Evolutionary conservation across 2,888 invertebrate species (phyloP).

Genomic region (Petrophora chlorosata): DNA sequence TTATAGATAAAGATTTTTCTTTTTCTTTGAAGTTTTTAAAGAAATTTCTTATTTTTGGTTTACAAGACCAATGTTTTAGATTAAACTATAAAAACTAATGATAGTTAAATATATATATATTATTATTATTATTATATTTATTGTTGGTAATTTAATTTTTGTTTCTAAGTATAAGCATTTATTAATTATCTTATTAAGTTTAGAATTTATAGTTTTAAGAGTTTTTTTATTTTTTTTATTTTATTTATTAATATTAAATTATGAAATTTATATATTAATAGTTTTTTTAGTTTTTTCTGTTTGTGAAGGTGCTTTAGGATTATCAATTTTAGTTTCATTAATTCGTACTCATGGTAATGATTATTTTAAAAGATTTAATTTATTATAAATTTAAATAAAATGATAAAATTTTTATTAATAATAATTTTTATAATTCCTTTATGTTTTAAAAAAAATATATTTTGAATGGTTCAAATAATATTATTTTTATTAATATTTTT

Average conservation of each 20-base stretch:
- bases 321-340: constrained; percentile 85
- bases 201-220: constrained; percentile 85
- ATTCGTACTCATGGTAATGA: constrained; percentile 86
- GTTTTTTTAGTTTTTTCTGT: constrained; percentile 86
- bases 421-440: constrained; percentile 78
- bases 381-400: constrained; percentile 66
- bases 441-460: constrained; percentile 77
- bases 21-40: constrained; percentile 86
- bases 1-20: constrained; percentile 83
- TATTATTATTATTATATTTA: constrained; percentile 74
- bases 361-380: constrained; percentile 84
- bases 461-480: constrained; percentile 80
- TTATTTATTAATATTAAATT: constrained; percentile 70
- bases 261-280: constrained; percentile 83
- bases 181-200: constrained; percentile 83
- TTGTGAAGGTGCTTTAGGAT: constrained; percentile 86
- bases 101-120: constrained; percentile 67
- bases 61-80: constrained; percentile 87
- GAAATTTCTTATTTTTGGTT: constrained; percentile 82
- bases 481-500: constrained; percentile 78
- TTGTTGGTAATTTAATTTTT: constrained; percentile 80
- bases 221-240: constrained; percentile 79
- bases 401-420: constrained; percentile 83
- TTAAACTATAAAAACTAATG: constrained; percentile 86
- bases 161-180: constrained; percentile 83